Base-by-base conservation (phyloP, 1,140 invertebrate species). In the Branchinecta lynchi region DNA sequence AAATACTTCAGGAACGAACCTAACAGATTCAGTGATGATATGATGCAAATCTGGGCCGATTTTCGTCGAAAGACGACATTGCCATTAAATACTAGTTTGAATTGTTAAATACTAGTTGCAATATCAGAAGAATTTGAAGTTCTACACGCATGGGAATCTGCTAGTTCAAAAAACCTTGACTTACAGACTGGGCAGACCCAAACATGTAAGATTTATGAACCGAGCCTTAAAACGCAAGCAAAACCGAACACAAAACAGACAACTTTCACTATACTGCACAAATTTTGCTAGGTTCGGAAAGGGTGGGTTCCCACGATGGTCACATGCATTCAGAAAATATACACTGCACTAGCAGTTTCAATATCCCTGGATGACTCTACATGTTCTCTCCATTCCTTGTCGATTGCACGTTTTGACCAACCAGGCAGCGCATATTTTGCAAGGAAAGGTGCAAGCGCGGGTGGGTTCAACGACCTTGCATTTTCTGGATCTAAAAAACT, bases 231-330 rank as follows among this genome's bases (percentile, higher is more conserved):
- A 60, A 60, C 2, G 12, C 12, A 60, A 60, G 17, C 51, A 60
- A 20, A 15, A 20, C 12, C n/a, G n/a, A n/a, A n/a, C n/a, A n/a
- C n/a, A n/a, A n/a, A n/a, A n/a, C n/a, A n/a, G n/a, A n/a, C n/a
- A n/a, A n/a, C n/a, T n/a, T n/a, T n/a, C n/a, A n/a, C n/a, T 21
- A 10, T 32, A 65, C 7, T 17, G 9, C 12, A 70, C 12, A 10
- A 68, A 8, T 43, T 69, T 66, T 32, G 60, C 12, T 21, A 70
- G 69, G 17, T 66, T 32, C 21, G 45, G 46, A 70, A 70, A 70
- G n/a, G 2, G 65, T 6, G 17, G n/a, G 10, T 20, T 20, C 21
- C 17, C 60, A 7, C 10, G n/a, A n/a, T n/a, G n/a, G n/a, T n/a
- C n/a, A n/a, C 66, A 21, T 43, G 21, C 17, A 9, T 66, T 65